Evolutionary conservation across 2,113 vertebrate species (phyloP).

Genomic region (Pteruthius melanotis): DNA sequence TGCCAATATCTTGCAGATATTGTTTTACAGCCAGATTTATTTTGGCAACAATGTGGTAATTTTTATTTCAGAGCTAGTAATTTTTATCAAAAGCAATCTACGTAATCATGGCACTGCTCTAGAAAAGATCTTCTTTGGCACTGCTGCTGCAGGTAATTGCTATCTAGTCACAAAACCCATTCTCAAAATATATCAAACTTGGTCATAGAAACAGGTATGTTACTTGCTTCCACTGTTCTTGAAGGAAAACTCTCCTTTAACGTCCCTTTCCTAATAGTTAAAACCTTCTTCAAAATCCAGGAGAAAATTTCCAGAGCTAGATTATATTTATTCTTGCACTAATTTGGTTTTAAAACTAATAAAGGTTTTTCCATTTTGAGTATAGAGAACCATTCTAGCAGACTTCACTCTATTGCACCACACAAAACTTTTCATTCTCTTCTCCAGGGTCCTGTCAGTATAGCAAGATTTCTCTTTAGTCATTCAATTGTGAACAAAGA

Average conservation of each 20-base stretch:
- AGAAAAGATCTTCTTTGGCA: neutral
- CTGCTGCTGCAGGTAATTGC: neutral
- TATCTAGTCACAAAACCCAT: neutral
- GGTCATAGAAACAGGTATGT: neutral
- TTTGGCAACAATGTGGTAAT: neutral
- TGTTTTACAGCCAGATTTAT: neutral
- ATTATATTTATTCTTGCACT: neutral
- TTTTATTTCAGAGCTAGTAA: neutral
- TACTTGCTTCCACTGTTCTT: neutral
- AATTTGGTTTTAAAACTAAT: neutral
- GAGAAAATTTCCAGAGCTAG: neutral
- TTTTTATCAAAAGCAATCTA: neutral
- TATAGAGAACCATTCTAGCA: neutral
- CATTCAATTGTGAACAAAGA: neutral
- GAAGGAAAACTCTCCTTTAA: neutral
- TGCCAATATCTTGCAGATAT: neutral
- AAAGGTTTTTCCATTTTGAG: neutral
- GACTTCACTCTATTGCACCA: neutral
- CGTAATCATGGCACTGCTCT: neutral
- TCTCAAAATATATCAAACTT: neutral
- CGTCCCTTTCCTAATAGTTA: neutral
- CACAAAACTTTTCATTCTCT: neutral
- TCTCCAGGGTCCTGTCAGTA: neutral
- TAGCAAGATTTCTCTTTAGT: neutral
- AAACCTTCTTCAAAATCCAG: neutral